Evolutionary conservation across 2,888 invertebrate genomes (phyloP), one percentile per base, ranked within the genome.

Genomic region (Caenorhabditis japonica): DNA sequence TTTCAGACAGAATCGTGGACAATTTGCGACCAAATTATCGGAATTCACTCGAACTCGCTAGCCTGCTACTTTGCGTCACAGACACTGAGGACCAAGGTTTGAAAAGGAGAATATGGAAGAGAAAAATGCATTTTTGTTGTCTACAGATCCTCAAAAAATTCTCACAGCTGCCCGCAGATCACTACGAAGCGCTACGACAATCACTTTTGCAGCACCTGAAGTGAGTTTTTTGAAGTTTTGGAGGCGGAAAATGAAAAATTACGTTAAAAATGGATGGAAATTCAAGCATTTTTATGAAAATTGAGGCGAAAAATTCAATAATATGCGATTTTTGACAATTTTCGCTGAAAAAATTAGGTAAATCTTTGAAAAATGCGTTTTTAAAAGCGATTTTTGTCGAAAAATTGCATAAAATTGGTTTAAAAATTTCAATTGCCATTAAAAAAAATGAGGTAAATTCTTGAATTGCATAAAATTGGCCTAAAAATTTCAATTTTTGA

Each of bases 1-100:
- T n/a, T 79, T 19, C 89, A 97, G 97, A 93, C 97, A 60, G 94
- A 92, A 89, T 95, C 97, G 15, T 99, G 99, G 99, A 94, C 94
- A 88, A 92, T 97, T 83, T 93, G 97, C 8, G 97, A 99, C 88
- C 94, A 95, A 88, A 91, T 99, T 79, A 90, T 99, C 58, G 93
- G 93, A 81, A 92, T 93, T 83, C 94, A 95, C 87, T 91, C 92
- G 17, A 75, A 80, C 30, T 62, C 82, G 0, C 55, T 82, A 3
- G 66, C 76, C 21, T 76, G 77, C 89, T 97, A 96, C 88, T 97
- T 99, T 90, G 97, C 96, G 49, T 96, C 97, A 12, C 97, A 97
- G 89, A 99, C 97, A 1, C 94, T 99, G 93, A 91, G 97, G 83
- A 66, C 75, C 10, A 75, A 79, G 44, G 68, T 59, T 10, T 30